phyloP scores from a whole-genome alignment of 2,888 invertebrate genomes.

The Trichacis sp. region DNA sequence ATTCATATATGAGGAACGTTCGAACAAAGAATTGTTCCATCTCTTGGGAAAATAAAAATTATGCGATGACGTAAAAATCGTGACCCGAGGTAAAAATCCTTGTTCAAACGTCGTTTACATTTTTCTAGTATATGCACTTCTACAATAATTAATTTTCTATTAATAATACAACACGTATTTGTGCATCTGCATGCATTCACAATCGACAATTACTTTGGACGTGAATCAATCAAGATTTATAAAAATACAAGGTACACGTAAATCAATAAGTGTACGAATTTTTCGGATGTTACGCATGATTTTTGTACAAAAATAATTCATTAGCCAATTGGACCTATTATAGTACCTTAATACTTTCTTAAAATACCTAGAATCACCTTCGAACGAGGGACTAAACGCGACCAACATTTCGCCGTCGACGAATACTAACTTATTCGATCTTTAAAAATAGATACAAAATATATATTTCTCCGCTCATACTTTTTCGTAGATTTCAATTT shows the following conservation, averaged over 20 bases:
- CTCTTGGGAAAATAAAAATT: too few species aligned
- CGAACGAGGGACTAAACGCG: too few species aligned
- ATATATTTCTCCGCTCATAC: not conserved
- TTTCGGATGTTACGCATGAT: too few species aligned
- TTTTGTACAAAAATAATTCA: not conserved
- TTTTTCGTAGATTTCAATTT: not conserved
- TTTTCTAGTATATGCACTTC: not conserved
- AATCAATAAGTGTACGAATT: not conserved
- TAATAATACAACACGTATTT: not conserved
- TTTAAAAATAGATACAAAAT: constrained; percentile 3
- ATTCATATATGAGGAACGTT: not conserved
- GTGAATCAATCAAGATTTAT: not conserved
- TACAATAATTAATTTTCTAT: not conserved
- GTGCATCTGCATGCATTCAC: not conserved
- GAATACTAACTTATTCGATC: not conserved
- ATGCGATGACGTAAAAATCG: too few species aligned
- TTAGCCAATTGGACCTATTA: not conserved
- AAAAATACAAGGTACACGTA: not conserved
- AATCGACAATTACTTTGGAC: not conserved
- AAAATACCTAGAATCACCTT: not conserved
- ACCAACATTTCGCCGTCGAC: not conserved
- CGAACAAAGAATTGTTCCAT: not conserved
- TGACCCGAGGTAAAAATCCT: not conserved
- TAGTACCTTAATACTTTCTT: not conserved
- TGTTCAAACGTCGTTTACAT: constrained; percentile 1